These are phyloP conservation scores for Euglossa dilemma DNA, from an alignment of 1,140 invertebrate species.

Conservation along the genomic window DNA sequence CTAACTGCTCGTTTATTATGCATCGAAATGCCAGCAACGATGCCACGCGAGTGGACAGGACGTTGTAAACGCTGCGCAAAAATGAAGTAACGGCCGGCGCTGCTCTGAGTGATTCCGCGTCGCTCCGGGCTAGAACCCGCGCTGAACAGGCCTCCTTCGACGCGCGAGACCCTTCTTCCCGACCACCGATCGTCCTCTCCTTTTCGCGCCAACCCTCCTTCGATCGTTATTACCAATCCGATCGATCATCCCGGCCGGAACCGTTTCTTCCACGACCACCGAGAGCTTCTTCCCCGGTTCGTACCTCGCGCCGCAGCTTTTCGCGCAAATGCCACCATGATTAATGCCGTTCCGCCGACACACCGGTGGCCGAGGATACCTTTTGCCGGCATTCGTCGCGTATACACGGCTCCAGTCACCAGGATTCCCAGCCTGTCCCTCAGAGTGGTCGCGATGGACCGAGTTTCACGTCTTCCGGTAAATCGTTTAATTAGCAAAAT, in stretches of 20 bases:
- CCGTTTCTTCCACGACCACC: background rate
- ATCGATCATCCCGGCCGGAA: conserved; percentile 10
- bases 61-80: conserved; percentile 80
- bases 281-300: background rate
- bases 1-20: conserved; percentile 82
- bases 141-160: conserved; percentile 2
- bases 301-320: background rate
- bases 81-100: conserved; percentile 79
- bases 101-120: conserved; percentile 80
- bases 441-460: no score
- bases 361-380: no score
- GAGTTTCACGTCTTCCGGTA: no score
- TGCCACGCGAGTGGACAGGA: conserved; percentile 81
- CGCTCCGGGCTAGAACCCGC: conserved; percentile 71
- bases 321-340: background rate
- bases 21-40: conserved; percentile 82
- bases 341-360: background rate
- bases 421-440: no score
- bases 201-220: conserved; percentile 54
- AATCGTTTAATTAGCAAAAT: no score
- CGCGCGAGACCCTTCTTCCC: background rate
- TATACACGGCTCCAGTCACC: no score
- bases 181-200: conserved; percentile 25
- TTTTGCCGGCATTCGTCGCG: no score
- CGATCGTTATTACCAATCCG: conserved; percentile 46